These are phyloP conservation scores for Salpingus planirostris DNA, from an alignment of 2,888 invertebrate species.

Conservation along the genomic window DNA sequence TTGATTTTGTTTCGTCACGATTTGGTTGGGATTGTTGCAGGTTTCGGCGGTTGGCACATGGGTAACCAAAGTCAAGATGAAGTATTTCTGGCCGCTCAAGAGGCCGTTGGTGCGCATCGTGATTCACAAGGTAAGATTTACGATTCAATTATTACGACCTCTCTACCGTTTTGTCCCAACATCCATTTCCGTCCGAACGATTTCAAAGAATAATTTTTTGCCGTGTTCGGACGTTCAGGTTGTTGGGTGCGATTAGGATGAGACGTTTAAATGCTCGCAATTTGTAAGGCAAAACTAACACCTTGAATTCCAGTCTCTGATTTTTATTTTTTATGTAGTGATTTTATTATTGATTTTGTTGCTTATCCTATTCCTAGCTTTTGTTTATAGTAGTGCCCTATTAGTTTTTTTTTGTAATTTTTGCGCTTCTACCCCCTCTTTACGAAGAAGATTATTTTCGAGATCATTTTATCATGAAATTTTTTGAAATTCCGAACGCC, in stretches of 20 bases:
- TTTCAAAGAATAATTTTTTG: background rate
- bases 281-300: constrained; percentile 39
- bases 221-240: too few species aligned
- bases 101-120: constrained; percentile 66
- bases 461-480: too few species aligned
- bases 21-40: constrained; percentile 43
- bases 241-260: too few species aligned
- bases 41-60: constrained; percentile 80
- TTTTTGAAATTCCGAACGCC: background rate
- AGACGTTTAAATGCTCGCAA: constrained; percentile 27
- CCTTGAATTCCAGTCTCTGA: constrained; percentile 41
- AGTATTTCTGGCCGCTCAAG: constrained; percentile 76
- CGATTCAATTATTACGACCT: constrained; percentile 32
- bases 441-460: background rate
- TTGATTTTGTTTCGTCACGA: constrained; percentile 9
- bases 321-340: constrained; percentile 26
- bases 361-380: constrained; percentile 14
- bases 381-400: constrained; percentile 13
- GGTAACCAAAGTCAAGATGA: constrained; percentile 75
- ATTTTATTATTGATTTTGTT: constrained; percentile 16
- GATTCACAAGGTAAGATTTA: constrained; percentile 85
- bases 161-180: constrained; percentile 20
- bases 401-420: constrained; percentile 26
- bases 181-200: too few species aligned
- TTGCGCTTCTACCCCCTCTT: constrained; percentile 19